Base-by-base conservation (phyloP, 2,888 invertebrate genomes). In the Brenthis ino region DNA sequence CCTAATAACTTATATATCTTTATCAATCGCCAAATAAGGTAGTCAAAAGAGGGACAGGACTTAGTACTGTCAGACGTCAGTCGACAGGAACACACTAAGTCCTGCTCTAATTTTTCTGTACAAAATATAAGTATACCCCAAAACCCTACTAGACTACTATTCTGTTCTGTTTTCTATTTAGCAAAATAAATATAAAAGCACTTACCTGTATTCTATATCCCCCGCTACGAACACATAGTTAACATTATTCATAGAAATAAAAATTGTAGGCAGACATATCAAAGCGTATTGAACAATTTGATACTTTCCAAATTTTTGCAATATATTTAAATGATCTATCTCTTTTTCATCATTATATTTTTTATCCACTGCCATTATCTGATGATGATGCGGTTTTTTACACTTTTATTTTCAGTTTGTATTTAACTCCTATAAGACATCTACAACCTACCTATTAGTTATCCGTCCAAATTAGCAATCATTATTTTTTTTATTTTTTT, bases 221-320 rank as follows among this genome's bases (percentile, higher is more conserved):
- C 85, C 89, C 48, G 86, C 87, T 2, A 85, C 82, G 68, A 91
- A 90, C n/a, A 91, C 78, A 55, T 86, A 91, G 68, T 90, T 89
- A 2, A 90, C 86, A 68, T 85, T 84, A 1, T 83, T 80, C 84
- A 89, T 87, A 2, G 85, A 84, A 0, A 85, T 76, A 28, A 86
- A 82, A 2, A 89, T 14, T 0, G 82, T 80, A 0, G 88, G 83
- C 0, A 88, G 33, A 71, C 87, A 87, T 16, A 84, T 77, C 20
- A 82, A 72, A 0, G 76, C 61, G 55, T 84, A 89, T 60, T 90
- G 89, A 28, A 84, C 64, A 28, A 79, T 76, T 72, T 94, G 94
- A 73, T 88, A 94, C 72, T 77, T 85, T 0, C 93, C 93, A 73
- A 92, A 93, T 50, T 80, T 82, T 58, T 89, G 88, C 65, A 86